Evolutionary conservation across 1,140 invertebrate genomes (phyloP), one percentile per base, ranked within the genome.

Genomic region (Oedothorax gibbosus): DNA sequence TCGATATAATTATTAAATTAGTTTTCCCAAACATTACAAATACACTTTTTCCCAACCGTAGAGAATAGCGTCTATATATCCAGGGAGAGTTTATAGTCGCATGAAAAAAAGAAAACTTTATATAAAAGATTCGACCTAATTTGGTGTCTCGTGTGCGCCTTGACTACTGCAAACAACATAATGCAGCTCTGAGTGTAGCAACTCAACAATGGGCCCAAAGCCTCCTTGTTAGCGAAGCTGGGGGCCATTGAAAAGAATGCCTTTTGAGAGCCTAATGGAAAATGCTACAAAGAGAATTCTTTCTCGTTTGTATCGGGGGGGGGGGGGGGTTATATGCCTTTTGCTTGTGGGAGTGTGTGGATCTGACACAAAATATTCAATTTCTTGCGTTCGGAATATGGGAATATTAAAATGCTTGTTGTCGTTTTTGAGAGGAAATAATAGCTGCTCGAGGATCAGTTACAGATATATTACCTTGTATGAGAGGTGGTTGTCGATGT

Each of bases 401-500:
- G 78, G 69, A 81, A 81, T 81, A 81, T 81, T 81, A 81, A 81
- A 81, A 81, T 81, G 65, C 57, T 81, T 35, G 50, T 7, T 51
- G 15, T 71, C 68, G 75, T 75, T 75, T 60, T 49, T 57, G 68
- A 65, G 18, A 51, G 60, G 21, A 60, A 81, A 81, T 81, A 81
- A 81, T 81, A 81, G 78, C 51, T 18, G 57, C 75, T 71, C 53
- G 66, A 20, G 21, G 56, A 81, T 71, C 78, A 71, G 78, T 71
- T 69, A 81, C 78, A 81, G 78, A 81, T 81, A 81, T 81, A 81
- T 81, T 81, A 81, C 78, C 77, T 79, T 79, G 77, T 79, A 56
- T 54, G n/a, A 57, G 51, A 56, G 35, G 72, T 21, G 72, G 7
- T 53, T n/a, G n/a, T n/a, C n/a, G n/a, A n/a, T n/a, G n/a, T 35